Evolutionary conservation across 2,888 invertebrate genomes (phyloP), one percentile per base, ranked within the genome.

Genomic region (Hirtodrosophila cameraria): DNA sequence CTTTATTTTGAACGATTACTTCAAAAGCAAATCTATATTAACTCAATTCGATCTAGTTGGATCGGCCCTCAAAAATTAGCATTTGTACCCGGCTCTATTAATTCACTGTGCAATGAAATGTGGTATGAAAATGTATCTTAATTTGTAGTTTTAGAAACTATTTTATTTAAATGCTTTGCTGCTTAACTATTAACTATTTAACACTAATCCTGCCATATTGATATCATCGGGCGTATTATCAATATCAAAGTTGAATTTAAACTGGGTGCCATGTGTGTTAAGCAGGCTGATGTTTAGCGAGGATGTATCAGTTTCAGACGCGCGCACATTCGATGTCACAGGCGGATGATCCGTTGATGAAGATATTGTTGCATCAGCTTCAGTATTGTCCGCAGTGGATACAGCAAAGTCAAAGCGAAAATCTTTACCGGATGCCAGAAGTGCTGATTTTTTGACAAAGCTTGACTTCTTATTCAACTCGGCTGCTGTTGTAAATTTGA

Each of bases 381-480:
- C 20, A 0, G 18, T 39, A 16, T 43, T 54, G 9, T 30, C 16
- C 1, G 18, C 43, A 1, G 52, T 13, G 1, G 69, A 69, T 11
- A 91, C 90, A 68, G 92, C 88, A 85, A 94, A 94, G 79, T 92
- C 90, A 69, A 92, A 92, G 83, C 91, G 92, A 88, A 94, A 94
- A 39, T 92, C 90, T 60, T 90, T 92, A 3, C 92, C 93, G 0
- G 92, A 92, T 6, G 91, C 90, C 11, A 87, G 35, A 75, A 93
- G 92, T 20, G 92, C 91, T 1, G 94, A 94, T 90, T 94, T 95
- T 83, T 93, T 94, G 9, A 95, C 87, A 91, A 94, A 96, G 70
- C 93, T 91, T 5, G 94, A 95, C 87, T 94, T 95, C 42, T 90
- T 90, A 36, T 87, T 90, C 78, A 92, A 78, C 25, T 91, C 91